Conservation (phyloP, 2,797 vertebrate species). For the Coendou prehensilis region DNA sequence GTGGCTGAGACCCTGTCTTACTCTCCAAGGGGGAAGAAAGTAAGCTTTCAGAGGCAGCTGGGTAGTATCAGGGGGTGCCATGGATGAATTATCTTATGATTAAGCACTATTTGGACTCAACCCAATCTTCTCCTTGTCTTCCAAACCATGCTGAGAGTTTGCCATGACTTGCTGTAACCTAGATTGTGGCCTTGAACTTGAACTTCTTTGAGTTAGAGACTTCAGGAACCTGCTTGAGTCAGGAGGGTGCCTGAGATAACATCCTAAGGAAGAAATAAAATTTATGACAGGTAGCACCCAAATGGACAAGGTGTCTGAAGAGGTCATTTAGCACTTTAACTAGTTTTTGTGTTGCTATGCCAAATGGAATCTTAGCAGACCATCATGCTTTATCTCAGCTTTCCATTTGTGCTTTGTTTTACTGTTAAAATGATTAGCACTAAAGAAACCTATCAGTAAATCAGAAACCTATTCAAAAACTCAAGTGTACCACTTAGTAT, state of each 20-base stretch:
- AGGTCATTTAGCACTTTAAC: slow-evolving; percentile 27
- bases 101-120: not conserved
- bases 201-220: slow-evolving; percentile 47
- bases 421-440: slow-evolving; percentile 75
- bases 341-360: not conserved
- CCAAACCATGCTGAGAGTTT: not conserved
- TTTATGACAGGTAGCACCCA: not conserved
- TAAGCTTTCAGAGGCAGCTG: not conserved
- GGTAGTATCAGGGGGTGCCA: not conserved
- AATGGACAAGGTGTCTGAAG: not conserved
- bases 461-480: slow-evolving; percentile 79
- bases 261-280: slow-evolving; percentile 37
- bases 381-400: slow-evolving; percentile 66
- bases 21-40: not conserved
- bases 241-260: slow-evolving; percentile 6
- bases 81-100: not conserved
- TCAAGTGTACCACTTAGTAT: slow-evolving; percentile 76
- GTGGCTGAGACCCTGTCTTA: not conserved
- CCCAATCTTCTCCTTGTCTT: not conserved
- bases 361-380: not conserved
- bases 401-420: slow-evolving; percentile 77
- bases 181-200: slow-evolving; percentile 52
- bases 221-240: slow-evolving; percentile 11
- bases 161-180: not conserved
- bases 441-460: slow-evolving; percentile 72